These are phyloP conservation scores for Albula goreensis DNA, from an alignment of 2,113 vertebrate species.

Conservation along the genomic window DNA sequence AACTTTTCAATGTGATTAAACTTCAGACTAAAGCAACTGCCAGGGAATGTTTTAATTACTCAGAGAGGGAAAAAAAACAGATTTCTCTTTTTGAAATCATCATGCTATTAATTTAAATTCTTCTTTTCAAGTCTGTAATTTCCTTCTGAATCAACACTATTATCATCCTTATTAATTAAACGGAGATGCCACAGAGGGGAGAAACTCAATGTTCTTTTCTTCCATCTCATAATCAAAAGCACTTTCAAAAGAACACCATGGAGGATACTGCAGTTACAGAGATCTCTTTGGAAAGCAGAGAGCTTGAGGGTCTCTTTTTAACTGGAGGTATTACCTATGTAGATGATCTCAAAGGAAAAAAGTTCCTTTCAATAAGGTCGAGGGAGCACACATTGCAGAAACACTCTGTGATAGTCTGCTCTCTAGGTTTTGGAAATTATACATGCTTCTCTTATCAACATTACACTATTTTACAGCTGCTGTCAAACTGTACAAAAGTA, in stretches of 20 bases:
- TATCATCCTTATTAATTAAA: slow-evolving; percentile 14
- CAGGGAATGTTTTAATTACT: background rate
- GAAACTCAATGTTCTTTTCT: background rate
- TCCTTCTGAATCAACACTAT: slow-evolving; percentile 4
- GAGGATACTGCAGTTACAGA: background rate
- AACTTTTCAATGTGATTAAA: background rate
- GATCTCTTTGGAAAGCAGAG: background rate
- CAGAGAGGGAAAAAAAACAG: background rate
- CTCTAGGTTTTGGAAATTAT: background rate
- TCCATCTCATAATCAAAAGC: slow-evolving; percentile 6
- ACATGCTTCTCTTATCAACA: background rate
- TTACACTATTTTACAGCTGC: background rate
- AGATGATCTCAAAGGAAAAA: background rate
- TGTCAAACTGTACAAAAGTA: too few species aligned
- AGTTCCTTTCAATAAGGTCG: background rate
- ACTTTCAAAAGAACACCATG: background rate
- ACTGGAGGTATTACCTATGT: background rate
- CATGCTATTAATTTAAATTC: background rate
- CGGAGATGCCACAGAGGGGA: background rate
- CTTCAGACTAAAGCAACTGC: slow-evolving; percentile 4
- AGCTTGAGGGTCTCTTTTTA: background rate
- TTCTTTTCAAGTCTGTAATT: slow-evolving; percentile 13
- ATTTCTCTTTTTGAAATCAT: background rate
- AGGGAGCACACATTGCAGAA: background rate
- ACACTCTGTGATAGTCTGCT: background rate